Percentiles rank a stretch among this genome's conserved stretches.
These are phyloP conservation scores for Muschampia plurimacula DNA, from an alignment of 2,888 invertebrate species.

Conservation along the genomic window DNA sequence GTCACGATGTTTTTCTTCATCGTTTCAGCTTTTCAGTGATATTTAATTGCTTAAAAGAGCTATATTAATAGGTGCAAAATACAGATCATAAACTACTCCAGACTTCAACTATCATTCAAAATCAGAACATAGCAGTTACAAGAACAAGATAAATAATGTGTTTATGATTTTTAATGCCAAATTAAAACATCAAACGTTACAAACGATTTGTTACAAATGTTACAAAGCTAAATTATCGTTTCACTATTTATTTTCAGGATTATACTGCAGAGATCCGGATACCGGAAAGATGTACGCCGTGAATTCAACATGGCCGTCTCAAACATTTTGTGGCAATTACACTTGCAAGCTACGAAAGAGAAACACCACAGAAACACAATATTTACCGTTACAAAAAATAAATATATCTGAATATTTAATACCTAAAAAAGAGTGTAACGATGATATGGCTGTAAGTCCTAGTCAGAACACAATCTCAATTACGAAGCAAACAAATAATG, in stretches of 20 bases:
- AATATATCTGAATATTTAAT: constrained; percentile 53
- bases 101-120: too few relatives aligned
- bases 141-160: too few relatives aligned
- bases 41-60: too few relatives aligned
- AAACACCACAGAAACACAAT: constrained; percentile 52
- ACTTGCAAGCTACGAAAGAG: constrained; percentile 69
- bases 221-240: too few relatives aligned
- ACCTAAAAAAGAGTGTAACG: constrained; percentile 27
- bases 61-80: too few relatives aligned
- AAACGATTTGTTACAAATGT: too few relatives aligned
- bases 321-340: constrained; percentile 76
- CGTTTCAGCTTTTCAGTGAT: too few relatives aligned
- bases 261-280: constrained; percentile 78
- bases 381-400: constrained; percentile 54
- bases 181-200: too few relatives aligned
- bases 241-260: constrained; percentile 59
- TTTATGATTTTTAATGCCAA: too few relatives aligned
- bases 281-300: constrained; percentile 68
- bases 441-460: constrained; percentile 46
- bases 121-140: too few relatives aligned
- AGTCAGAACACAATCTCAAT: constrained; percentile 45
- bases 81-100: too few relatives aligned
- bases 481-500: constrained; percentile 43
- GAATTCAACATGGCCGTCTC: constrained; percentile 74
- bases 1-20: too few relatives aligned